Evolutionary conservation across 1,140 invertebrate species (phyloP).

Genomic region (Caenorhabditis inopinata): DNA sequence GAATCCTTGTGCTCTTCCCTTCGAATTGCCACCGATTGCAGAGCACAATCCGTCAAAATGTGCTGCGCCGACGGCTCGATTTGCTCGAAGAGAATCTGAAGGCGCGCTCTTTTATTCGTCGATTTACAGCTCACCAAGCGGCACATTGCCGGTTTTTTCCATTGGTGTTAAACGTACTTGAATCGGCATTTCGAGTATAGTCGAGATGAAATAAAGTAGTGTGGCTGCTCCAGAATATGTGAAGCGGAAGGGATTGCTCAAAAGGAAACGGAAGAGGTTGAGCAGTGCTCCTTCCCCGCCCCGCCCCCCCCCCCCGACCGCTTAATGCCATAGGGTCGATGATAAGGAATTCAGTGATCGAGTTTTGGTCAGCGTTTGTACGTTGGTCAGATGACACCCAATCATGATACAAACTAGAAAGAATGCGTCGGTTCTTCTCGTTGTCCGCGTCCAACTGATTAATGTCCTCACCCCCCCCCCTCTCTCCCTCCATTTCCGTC

Average conservation of each 20-base stretch:
- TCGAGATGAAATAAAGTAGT: not conserved
- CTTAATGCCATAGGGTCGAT: too few species aligned
- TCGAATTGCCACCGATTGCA: not conserved
- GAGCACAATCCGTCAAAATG: not conserved
- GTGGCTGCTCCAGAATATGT: not conserved
- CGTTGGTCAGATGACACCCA: too few species aligned
- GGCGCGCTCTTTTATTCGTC: too few species aligned
- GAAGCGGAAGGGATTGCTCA: constrained; percentile 13
- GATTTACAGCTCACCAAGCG: too few species aligned
- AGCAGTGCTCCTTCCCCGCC: too few species aligned
- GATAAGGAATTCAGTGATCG: too few species aligned
- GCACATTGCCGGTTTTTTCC: too few species aligned
- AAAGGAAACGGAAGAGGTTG: not conserved
- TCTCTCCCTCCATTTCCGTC: not conserved
- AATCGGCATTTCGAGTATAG: not conserved
- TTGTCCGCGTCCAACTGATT: not conserved
- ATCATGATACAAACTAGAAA: constrained; percentile 1
- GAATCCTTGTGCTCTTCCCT: not conserved
- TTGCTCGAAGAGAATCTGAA: constrained; percentile 18
- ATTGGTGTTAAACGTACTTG: constrained; percentile 7
- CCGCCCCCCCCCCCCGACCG: too few species aligned
- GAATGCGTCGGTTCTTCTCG: not conserved
- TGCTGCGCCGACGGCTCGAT: not conserved
- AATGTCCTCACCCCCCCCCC: not conserved
- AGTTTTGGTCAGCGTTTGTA: too few species aligned